Evolutionary conservation across 2,797 vertebrate genomes (phyloP).

Genomic region (Arctocebus calabarensis): DNA sequence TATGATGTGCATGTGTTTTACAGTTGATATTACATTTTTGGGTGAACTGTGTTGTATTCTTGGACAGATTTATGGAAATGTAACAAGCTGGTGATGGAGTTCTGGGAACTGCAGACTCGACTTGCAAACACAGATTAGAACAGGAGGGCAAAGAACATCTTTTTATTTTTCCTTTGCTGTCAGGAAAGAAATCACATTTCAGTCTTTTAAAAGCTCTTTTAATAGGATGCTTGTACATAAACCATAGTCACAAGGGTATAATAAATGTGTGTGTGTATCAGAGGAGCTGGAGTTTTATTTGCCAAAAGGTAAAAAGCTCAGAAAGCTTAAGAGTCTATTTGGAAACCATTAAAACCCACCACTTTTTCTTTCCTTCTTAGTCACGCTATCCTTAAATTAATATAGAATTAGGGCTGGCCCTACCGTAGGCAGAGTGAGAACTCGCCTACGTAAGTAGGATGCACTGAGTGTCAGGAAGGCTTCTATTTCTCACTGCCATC

Average conservation of each 20-base stretch:
- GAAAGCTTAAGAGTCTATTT: constrained; percentile 38
- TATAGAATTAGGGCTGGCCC: neutral
- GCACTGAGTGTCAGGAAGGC: neutral
- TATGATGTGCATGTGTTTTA: constrained; percentile 70
- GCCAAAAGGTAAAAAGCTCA: constrained; percentile 30
- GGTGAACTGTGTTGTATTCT: constrained; percentile 73
- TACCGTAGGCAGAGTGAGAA: neutral
- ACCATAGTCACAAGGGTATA: constrained; percentile 6
- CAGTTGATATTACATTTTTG: constrained; percentile 70
- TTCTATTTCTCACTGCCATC: neutral
- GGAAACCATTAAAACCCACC: constrained; percentile 63
- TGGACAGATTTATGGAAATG: constrained; percentile 80
- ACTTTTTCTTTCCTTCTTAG: constrained; percentile 13
- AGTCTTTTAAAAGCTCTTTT: constrained; percentile 70
- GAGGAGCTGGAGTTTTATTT: constrained; percentile 44
- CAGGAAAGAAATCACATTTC: constrained; percentile 80
- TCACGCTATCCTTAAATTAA: neutral
- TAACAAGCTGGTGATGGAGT: constrained; percentile 78
- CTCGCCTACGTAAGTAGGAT: neutral
- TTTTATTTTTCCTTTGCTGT: constrained; percentile 81
- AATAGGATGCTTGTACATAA: constrained; percentile 77
- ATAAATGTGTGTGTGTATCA: constrained; percentile 10
- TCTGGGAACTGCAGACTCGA: constrained; percentile 77
- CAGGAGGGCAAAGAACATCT: constrained; percentile 75
- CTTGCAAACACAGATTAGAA: constrained; percentile 74